Evolutionary conservation across 1,140 invertebrate genomes (phyloP).

Genomic region (Aporrectodea caliginosa): DNA sequence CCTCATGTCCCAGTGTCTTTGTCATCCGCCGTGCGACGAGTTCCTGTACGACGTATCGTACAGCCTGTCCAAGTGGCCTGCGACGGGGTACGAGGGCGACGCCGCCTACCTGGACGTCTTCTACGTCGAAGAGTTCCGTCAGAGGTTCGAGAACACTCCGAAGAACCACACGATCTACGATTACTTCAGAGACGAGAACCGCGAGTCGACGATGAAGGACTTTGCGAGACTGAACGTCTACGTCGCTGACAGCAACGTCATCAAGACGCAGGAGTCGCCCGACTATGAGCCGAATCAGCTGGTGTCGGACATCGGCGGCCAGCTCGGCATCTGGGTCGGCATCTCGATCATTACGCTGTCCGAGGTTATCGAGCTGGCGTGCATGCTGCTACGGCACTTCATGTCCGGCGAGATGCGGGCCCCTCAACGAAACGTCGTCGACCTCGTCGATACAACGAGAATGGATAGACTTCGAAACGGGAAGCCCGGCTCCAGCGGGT

Average conservation of each 20-base stretch:
- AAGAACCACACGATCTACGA: conserved; percentile 13
- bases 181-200: conserved; percentile 20
- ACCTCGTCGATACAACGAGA: neutral
- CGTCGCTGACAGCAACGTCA: conserved; percentile 27
- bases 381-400: neutral
- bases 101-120: conserved; percentile 31
- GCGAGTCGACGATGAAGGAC: conserved; percentile 23
- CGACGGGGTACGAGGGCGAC: conserved; percentile 26
- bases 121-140: conserved; percentile 23
- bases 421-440: neutral
- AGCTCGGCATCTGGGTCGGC: conserved; percentile 30
- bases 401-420: neutral
- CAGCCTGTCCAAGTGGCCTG: conserved; percentile 25
- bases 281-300: conserved; percentile 28
- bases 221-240: conserved; percentile 30
- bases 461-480: neutral
- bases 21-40: neutral
- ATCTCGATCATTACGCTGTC: conserved; percentile 31
- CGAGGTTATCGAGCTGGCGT: conserved; percentile 20
- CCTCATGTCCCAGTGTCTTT: conserved; percentile 10
- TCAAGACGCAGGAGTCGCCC: conserved; percentile 25
- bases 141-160: conserved; percentile 23
- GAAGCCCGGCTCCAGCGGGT: neutral
- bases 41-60: neutral
- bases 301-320: conserved; percentile 29